Percentiles rank a stretch among this genome's conserved stretches.
These are phyloP conservation scores for Lasioglossum morio DNA, from an alignment of 2,888 invertebrate species.

Conservation along the genomic window DNA sequence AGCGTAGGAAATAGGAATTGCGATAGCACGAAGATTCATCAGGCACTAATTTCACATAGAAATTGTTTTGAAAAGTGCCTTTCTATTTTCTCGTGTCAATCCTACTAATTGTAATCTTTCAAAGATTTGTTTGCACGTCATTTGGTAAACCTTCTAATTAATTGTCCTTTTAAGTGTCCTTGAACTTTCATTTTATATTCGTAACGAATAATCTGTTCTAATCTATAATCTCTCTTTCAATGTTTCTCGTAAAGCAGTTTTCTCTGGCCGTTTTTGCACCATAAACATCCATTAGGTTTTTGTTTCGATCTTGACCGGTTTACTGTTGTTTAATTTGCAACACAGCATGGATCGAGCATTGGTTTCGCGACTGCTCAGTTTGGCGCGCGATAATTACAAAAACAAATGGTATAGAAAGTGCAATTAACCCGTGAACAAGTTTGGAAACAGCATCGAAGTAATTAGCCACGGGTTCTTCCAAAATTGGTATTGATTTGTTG, in stretches of 20 bases:
- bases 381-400: neutral
- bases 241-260: neutral
- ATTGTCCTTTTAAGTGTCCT: too few species aligned
- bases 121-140: too few species aligned
- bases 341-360: neutral
- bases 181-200: too few species aligned
- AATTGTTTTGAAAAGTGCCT: too few species aligned
- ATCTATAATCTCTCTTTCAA: neutral
- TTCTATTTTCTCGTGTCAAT: too few species aligned
- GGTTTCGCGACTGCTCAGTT: conserved; percentile 4
- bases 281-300: neutral
- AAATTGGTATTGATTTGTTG: conserved; percentile 8
- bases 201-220: neutral
- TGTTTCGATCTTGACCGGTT: neutral
- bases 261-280: neutral
- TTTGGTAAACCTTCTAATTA: too few species aligned
- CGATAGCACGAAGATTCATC: neutral
- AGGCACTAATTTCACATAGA: too few species aligned
- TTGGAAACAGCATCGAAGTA: neutral
- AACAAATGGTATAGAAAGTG: conserved; percentile 8
- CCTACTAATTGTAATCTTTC: too few species aligned
- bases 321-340: neutral
- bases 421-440: neutral
- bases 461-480: neutral
- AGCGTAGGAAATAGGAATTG: neutral